A percentile compares a stretch with the other conserved stretches of the same genome.
Evolutionary conservation across 2,797 vertebrate species (phyloP).

Genomic region (Myotis vivesi): DNA sequence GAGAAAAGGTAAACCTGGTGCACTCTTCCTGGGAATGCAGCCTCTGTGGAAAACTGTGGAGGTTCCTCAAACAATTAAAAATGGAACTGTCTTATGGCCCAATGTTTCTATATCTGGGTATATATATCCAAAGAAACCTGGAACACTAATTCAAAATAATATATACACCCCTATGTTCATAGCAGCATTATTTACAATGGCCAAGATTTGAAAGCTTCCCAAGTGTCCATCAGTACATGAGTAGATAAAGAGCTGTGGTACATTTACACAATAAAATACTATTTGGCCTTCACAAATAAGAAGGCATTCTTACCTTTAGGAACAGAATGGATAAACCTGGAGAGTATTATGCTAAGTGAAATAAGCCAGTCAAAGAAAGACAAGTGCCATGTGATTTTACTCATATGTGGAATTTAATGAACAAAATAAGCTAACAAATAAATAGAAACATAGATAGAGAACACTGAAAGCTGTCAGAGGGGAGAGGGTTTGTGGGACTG

Average conservation of each 20-base stretch:
- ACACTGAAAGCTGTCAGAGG: not conserved
- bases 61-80: not conserved
- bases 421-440: not conserved
- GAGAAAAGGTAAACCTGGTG: not conserved
- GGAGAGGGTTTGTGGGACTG: not conserved
- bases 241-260: not conserved
- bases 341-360: not conserved
- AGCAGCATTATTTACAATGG: not conserved
- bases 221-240: not conserved
- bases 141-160: not conserved
- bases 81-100: not conserved
- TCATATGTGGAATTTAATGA: not conserved
- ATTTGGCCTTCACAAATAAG: not conserved
- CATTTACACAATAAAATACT: not conserved
- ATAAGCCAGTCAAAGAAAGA: not conserved
- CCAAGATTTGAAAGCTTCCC: not conserved
- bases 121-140: not conserved
- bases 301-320: not conserved
- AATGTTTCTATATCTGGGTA: not conserved
- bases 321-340: not conserved
- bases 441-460: not conserved
- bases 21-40: not conserved
- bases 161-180: not conserved
- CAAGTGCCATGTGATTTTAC: not conserved
- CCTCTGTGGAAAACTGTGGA: not conserved